Evolutionary conservation across 2,797 vertebrate species (phyloP), one percentile per base, ranked within the genome.

Genomic region (Mormyrops boulengeri): DNA sequence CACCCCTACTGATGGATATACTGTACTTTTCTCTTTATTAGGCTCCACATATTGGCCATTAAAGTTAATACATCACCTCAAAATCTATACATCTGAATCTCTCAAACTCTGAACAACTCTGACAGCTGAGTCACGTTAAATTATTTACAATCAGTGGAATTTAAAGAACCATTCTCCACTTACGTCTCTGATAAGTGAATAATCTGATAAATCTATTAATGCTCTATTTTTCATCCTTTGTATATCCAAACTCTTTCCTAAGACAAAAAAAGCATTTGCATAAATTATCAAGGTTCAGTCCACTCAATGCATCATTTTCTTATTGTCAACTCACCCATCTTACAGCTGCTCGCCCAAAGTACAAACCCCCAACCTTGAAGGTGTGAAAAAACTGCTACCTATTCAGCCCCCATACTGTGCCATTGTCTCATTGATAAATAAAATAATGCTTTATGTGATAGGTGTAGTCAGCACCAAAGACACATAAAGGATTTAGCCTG

Each of bases 21-120:
- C 44, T 47, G 3, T 82, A 82, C 34, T 55, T 89, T 14, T 8
- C n/a, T 38, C 12, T 73, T 57, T n/a, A 73, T 66, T 8, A 22
- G 9, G 6, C 52, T 89, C 9, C 14, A 19, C 17, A 12, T 41
- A 41, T 82, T 38, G 7, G 9, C 38, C 49, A 57, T 17, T 30
- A 8, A 66, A 84, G 87, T 90, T 89, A 60, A 88, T 47, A 88
- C 60, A 77, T 53, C 30, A 88, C 49, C 89, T 84, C 53, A 84
- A 82, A 57, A 57, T 55, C 80, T 91, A 53, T 26, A 66, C 2
- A 66, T 22, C 62, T 4, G 26, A 66, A 26, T 66, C 22, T 66
- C 22, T 66, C n/a, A 66, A 30, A 57, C 55, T n/a, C 19, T 57
- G 19, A 55, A 53, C 12, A 53, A 55, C 52, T 55, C 52, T 55